Percentiles rank a stretch among this genome's conserved stretches.
phyloP scores from a whole-genome alignment of 2,888 invertebrate species.

The Lasioglossum oenotherae region DNA sequence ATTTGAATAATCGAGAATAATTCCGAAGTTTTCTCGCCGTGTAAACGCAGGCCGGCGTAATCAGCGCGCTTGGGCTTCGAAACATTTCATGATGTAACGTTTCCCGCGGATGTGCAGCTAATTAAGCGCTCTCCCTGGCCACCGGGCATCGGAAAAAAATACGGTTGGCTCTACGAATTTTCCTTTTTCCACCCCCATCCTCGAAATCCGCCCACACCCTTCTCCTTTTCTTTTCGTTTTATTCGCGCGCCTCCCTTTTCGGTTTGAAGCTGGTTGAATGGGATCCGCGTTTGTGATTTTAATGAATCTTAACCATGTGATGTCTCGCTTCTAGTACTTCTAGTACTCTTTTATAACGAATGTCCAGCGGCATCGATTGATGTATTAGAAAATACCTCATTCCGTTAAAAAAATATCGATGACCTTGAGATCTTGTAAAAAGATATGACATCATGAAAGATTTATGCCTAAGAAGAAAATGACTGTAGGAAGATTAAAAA shows the following conservation, averaged over 20 bases:
- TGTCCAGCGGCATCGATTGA: no score
- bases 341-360: no score
- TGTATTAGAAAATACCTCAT: no score
- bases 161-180: conserved; percentile 54
- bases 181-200: conserved; percentile 9
- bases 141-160: conserved; percentile 61
- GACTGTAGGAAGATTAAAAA: no score
- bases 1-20: conserved; percentile 82
- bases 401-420: no score
- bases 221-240: conserved; percentile 3
- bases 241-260: neutral
- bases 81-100: conserved; percentile 70
- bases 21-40: conserved; percentile 76
- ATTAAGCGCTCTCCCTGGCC: conserved; percentile 59
- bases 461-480: no score
- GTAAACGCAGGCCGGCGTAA: conserved; percentile 69
- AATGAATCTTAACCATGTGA: conserved; percentile 71
- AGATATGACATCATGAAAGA: no score
- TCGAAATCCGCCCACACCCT: neutral
- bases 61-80: conserved; percentile 66
- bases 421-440: no score
- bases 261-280: conserved; percentile 36
- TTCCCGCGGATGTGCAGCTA: conserved; percentile 63
- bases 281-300: conserved; percentile 68
- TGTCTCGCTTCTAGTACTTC: conserved; percentile 21